Base-by-base conservation (phyloP, 2,797 vertebrate species). In the Galago senegalensis region DNA sequence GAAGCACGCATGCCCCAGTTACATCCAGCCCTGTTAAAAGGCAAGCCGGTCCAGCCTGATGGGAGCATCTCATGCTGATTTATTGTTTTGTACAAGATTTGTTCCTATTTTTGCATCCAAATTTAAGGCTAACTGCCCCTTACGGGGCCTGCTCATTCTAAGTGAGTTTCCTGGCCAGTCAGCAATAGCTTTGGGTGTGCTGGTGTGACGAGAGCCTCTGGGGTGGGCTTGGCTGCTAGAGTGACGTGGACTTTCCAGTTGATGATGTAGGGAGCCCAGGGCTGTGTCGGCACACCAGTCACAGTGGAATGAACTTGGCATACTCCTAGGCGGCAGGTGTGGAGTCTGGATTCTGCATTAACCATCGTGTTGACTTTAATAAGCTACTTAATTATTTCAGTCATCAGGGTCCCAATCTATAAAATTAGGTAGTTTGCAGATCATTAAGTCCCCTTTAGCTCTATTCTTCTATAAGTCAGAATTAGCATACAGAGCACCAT, bases 21-120 rank as follows among this genome's bases (percentile, higher is more conserved):
- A 89, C 8, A 65, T 79, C 46, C 27, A 91, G 37, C 85, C 67
- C 72, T 72, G 81, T 91, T 37, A 76, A 81, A 93, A 77, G 34
- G 16, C 49, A 95, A 84, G 76, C 6, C 0, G 8, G 23, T 93
- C 29, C 60, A 18, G 43, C 89, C 69, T 90, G 29, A 46, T 87
- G 7, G 8, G 69, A 5, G 2, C 80, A 53, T 27, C 31, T 61
- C 34, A 14, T 73, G n/a, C 1, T 92, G 93, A 89, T 27, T 69
- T 49, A 86, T 72, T 79, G 31, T 21, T 63, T 94, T 61, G 89
- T 70, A 93, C 4, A 81, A 79, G 20, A 56, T 49, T 56, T 87
- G 70, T 79, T 49, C 25, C 81, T 14, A 34, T 61, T 92, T 61
- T 86, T 87, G 75, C 8, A 67, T 72, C 77, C 69, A 7, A 53